phyloP scores from a whole-genome alignment of 2,888 invertebrate species.

The Hyles lineata region DNA sequence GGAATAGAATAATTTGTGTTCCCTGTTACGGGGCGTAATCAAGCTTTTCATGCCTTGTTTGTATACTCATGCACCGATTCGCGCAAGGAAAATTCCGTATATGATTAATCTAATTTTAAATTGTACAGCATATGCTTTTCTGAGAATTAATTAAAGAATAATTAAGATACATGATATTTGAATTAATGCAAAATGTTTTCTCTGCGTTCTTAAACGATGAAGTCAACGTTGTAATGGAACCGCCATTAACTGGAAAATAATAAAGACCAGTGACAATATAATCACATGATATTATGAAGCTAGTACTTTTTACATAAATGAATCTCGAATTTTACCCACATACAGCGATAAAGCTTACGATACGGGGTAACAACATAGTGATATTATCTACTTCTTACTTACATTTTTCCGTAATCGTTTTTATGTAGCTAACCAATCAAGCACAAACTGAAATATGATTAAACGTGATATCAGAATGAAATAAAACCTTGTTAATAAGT shows the following conservation, averaged over 20 bases:
- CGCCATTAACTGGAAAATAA: slow-evolving; percentile 61
- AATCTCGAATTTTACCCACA: not conserved
- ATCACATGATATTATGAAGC: not conserved
- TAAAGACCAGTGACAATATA: slow-evolving; percentile 42
- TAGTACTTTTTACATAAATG: not conserved
- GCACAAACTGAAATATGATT: not conserved
- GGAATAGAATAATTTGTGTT: no score
- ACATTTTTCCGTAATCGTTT: not conserved
- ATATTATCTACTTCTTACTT: not conserved
- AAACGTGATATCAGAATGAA: not conserved
- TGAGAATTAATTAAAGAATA: slow-evolving; percentile 41
- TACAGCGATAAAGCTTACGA: not conserved
- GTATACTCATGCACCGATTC: not conserved
- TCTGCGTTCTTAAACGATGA: slow-evolving; percentile 55
- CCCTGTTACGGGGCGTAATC: no score
- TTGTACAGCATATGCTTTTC: slow-evolving; percentile 39
- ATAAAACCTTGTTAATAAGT: not conserved
- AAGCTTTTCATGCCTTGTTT: not conserved
- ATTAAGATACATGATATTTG: slow-evolving; percentile 54
- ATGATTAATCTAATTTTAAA: not conserved
- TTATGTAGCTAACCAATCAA: not conserved
- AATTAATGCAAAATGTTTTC: slow-evolving; percentile 55
- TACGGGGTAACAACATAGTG: not conserved
- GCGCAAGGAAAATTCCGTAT: not conserved
- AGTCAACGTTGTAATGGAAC: slow-evolving; percentile 56